phyloP scores from a whole-genome alignment of 2,113 vertebrate species.

The Azemiops feae region DNA sequence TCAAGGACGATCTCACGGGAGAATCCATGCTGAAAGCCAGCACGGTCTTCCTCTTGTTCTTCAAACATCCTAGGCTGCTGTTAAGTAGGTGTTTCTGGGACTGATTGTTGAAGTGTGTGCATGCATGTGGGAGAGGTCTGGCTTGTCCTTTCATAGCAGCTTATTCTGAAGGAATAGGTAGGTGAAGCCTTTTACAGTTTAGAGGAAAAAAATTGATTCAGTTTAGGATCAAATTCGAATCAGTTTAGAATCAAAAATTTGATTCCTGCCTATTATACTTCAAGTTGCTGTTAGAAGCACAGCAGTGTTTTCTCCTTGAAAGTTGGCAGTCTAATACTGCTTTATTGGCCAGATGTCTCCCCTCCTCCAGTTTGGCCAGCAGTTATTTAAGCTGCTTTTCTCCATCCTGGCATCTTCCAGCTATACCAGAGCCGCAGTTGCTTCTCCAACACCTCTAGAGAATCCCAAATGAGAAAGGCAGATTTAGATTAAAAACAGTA shows the following conservation, averaged over 20 bases:
- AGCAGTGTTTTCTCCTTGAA: not conserved
- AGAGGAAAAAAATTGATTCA: not conserved
- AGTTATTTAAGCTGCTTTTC: not conserved
- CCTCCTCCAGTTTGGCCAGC: not conserved
- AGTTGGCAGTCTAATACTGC: not conserved
- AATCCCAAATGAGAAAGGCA: not conserved
- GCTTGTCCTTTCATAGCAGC: not conserved
- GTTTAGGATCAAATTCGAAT: too few species aligned
- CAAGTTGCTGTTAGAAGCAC: not conserved
- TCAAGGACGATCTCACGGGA: not conserved
- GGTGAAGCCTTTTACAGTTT: not conserved
- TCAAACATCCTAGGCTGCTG: not conserved
- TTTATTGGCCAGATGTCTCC: not conserved
- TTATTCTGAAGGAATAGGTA: not conserved
- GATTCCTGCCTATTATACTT: too few species aligned
- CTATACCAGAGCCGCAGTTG: not conserved
- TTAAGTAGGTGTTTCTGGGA: not conserved
- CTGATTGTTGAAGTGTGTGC: not conserved
- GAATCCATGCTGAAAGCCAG: not conserved
- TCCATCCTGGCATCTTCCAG: not conserved
- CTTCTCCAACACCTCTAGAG: not conserved
- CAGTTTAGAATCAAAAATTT: not conserved
- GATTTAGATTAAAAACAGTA: not conserved
- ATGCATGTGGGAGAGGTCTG: not conserved
- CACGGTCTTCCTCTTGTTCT: not conserved